These are phyloP conservation scores for Atherinomorus stipes DNA, from an alignment of 2,113 vertebrate species.

Conservation along the genomic window DNA sequence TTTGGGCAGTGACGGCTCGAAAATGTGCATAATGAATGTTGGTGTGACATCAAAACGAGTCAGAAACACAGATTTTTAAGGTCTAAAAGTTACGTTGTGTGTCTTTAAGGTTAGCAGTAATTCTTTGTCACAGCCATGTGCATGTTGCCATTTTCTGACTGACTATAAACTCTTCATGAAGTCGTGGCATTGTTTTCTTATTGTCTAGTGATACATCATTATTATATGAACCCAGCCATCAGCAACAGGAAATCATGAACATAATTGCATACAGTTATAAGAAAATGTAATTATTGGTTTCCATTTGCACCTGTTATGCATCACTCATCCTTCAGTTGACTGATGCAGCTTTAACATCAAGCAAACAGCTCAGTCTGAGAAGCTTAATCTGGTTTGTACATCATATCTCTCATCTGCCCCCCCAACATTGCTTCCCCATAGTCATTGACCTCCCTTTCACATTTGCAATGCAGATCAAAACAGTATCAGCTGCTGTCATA, in stretches of 20 bases:
- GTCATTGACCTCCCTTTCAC: conserved; percentile 51
- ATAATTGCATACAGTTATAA: conserved; percentile 8
- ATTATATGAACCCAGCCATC: neutral
- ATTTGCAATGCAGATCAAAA: neutral
- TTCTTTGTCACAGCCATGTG: neutral
- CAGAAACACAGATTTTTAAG: no score
- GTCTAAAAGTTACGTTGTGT: no score
- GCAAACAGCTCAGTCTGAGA: conserved; percentile 13
- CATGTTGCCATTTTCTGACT: no score
- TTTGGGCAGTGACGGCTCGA: no score
- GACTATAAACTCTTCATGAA: neutral
- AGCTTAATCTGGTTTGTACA: conserved; percentile 54
- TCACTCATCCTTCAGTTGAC: conserved; percentile 2
- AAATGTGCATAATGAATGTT: no score
- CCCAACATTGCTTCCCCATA: conserved; percentile 15
- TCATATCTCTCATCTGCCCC: conserved; percentile 21
- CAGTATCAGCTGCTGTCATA: conserved; percentile 31
- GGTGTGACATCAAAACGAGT: no score
- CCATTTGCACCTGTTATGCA: neutral
- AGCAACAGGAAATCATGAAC: neutral
- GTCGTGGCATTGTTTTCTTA: neutral
- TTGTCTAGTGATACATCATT: neutral
- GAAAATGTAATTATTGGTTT: neutral
- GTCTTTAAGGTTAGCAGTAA: neutral
- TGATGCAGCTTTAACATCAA: conserved; percentile 17